Evolutionary conservation across 1,140 invertebrate species (phyloP), one percentile per base, ranked within the genome.

Genomic region (Frieseomelitta varia): DNA sequence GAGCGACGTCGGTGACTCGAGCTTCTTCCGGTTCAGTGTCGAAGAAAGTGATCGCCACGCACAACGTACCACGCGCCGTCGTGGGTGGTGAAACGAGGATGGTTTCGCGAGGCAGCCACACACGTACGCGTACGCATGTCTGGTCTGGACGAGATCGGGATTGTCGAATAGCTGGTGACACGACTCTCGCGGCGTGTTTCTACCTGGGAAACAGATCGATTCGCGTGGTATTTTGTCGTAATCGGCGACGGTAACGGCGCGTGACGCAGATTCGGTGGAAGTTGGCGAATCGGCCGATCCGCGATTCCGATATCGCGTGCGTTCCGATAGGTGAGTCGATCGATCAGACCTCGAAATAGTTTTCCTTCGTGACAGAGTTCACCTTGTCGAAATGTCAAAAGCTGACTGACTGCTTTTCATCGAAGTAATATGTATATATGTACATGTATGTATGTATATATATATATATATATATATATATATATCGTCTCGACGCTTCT

Each of bases 111-210:
- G n/a, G n/a, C n/a, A n/a, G n/a, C n/a, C n/a, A n/a, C n/a, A n/a
- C n/a, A n/a, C n/a, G 30, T 12, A 14, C 39, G n/a, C 34, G 79
- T 67, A 82, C 80, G 80, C 80, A 68, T 82, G 80, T 77, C 80
- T 51, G 58, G 14, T 19, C 56, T 10, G 72, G 24, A 61, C n/a
- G 58, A 30, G 21, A 77, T 77, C 53, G 27, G 17, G n/a, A 77
- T 77, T 65, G 65, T 79, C 65, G 55, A 68, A 79, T 68, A 53
- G 21, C 1, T 21, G 51, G 2, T 30, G 47, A 51, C n/a, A 51
- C 67, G 14, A n/a, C 47, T 69, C 19, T n/a, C n/a, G 71, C 21
- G 4, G 24, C 24, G 58, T 53, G 47, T n/a, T 58, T 58, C 24
- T 24, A 58, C 24, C 24, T 21, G 21, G 21, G 2, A n/a, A n/a